These are phyloP conservation scores for Corythaeola cristata DNA, from an alignment of 2,113 vertebrate genomes.

Conservation along the genomic window DNA sequence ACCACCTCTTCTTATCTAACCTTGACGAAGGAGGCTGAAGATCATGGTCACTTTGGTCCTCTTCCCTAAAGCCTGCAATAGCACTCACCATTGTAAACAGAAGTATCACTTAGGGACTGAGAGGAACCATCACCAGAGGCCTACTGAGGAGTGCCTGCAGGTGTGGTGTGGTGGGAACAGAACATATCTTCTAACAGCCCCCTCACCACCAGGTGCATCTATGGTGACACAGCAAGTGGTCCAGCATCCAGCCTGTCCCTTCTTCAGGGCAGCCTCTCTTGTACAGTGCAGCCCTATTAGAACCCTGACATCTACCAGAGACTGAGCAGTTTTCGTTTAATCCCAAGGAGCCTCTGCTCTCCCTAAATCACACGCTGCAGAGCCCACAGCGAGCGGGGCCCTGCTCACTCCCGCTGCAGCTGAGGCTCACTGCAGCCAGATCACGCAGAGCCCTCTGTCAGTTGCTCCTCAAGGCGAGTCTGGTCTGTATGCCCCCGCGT, in stretches of 20 bases:
- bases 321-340: not conserved
- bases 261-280: not conserved
- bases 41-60: not conserved
- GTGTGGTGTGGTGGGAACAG: not conserved
- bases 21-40: not conserved
- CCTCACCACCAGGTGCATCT: not conserved
- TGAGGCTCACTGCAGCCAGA: fast-evolving
- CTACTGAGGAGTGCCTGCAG: fast-evolving
- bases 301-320: not conserved
- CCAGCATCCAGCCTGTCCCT: not conserved
- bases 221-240: not conserved
- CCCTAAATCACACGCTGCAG: not conserved
- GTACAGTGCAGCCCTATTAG: not conserved
- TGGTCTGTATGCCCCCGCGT: fast-evolving
- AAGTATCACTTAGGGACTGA: not conserved
- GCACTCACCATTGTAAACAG: not conserved
- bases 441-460: not conserved
- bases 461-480: fast-evolving
- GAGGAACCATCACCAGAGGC: not conserved
- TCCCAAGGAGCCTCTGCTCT: not conserved
- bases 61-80: not conserved
- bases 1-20: not conserved
- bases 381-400: fast-evolving
- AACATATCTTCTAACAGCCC: not conserved
- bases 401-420: not conserved